Evolutionary conservation across 1,140 invertebrate species (phyloP).

Genomic region (Cardiocondyla obscurior): DNA sequence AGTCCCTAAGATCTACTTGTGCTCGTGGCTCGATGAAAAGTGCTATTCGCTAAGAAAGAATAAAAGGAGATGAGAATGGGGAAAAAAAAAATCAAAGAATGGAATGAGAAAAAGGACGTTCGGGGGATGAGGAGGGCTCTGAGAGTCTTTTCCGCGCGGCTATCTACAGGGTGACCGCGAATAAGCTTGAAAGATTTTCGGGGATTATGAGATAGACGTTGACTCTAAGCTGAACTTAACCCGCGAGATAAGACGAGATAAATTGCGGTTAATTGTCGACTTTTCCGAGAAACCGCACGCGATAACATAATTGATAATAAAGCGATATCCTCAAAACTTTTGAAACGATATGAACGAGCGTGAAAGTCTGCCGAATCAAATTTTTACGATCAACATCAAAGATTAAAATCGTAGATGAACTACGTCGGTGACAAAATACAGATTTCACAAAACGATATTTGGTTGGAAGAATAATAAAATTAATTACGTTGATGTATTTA

Average conservation of each 20-base stretch:
- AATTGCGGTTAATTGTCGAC: slow-evolving; percentile 44
- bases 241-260: slow-evolving; percentile 43
- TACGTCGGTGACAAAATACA: neutral
- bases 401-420: slow-evolving; percentile 1
- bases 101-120: slow-evolving; percentile 30
- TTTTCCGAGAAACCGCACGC: neutral
- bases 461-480: slow-evolving; percentile 6
- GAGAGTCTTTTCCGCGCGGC: slow-evolving; percentile 52
- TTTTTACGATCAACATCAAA: neutral
- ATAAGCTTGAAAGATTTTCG: slow-evolving; percentile 56
- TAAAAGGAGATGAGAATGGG: slow-evolving; percentile 26
- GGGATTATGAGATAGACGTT: slow-evolving; percentile 53
- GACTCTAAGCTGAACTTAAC: slow-evolving; percentile 45
- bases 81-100: slow-evolving; percentile 51
- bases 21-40: slow-evolving; percentile 47
- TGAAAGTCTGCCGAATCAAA: neutral
- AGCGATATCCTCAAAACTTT: neutral
- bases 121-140: slow-evolving; percentile 23
- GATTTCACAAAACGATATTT: neutral
- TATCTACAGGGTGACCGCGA: slow-evolving; percentile 55
- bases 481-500: slow-evolving; percentile 1
- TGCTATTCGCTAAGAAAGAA: slow-evolving; percentile 45
- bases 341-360: neutral
- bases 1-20: slow-evolving; percentile 46
- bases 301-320: slow-evolving; percentile 41